These are phyloP conservation scores for Alloplasta piceator DNA, from an alignment of 2,888 invertebrate genomes.

Conservation along the genomic window DNA sequence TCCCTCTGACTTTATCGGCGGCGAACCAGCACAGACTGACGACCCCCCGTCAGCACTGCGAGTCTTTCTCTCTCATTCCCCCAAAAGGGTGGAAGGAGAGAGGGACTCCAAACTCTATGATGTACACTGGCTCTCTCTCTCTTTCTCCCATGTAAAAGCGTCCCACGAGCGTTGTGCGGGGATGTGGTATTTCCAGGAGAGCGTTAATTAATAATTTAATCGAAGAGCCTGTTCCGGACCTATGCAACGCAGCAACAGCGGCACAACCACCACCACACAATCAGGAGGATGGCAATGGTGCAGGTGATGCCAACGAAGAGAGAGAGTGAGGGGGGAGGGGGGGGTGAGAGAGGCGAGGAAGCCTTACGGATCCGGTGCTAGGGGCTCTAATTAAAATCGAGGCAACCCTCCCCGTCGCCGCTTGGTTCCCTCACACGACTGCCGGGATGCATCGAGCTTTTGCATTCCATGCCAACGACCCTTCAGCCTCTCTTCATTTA, in stretches of 20 bases:
- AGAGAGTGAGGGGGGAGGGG: background rate
- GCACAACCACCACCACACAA: slow-evolving; percentile 29
- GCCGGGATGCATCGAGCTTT: slow-evolving; percentile 54
- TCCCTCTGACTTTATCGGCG: slow-evolving; percentile 4
- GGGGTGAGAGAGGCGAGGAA: slow-evolving; percentile 62
- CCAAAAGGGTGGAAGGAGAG: background rate
- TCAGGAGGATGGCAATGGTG: slow-evolving; percentile 36
- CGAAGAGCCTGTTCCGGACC: slow-evolving; percentile 79
- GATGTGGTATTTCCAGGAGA: slow-evolving; percentile 80
- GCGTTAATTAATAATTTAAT: slow-evolving; percentile 83
- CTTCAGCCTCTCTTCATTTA: slow-evolving; percentile 19
- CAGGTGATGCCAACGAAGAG: slow-evolving; percentile 21
- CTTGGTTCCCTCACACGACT: slow-evolving; percentile 14
- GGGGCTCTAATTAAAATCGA: slow-evolving; percentile 77
- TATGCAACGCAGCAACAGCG: slow-evolving; percentile 57
- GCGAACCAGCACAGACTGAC: slow-evolving; percentile 33
- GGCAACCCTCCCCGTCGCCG: slow-evolving; percentile 27
- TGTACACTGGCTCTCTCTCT: slow-evolving; percentile 20
- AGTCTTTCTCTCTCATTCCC: background rate
- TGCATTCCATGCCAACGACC: slow-evolving; percentile 49
- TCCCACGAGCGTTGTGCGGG: slow-evolving; percentile 66
- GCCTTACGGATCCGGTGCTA: slow-evolving; percentile 70
- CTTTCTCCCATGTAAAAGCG: slow-evolving; percentile 32
- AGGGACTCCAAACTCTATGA: background rate
- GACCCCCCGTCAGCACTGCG: slow-evolving; percentile 10